phyloP scores from a whole-genome alignment of 1,140 invertebrate genomes.

The Philaenus spumarius region DNA sequence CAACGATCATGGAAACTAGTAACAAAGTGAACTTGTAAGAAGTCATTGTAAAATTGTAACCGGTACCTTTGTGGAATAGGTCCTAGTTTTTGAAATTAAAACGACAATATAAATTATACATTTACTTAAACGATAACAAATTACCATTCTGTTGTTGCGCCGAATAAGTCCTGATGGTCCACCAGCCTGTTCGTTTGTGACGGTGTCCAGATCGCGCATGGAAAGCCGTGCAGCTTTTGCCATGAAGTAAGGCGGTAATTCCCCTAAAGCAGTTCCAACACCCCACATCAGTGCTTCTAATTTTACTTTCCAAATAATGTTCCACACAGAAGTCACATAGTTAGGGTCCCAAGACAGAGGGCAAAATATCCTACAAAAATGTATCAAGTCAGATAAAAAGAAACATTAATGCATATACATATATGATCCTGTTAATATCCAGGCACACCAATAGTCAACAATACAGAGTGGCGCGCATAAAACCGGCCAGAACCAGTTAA shows the following conservation, averaged over 20 bases:
- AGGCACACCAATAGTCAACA: background rate
- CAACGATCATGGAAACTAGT: no score
- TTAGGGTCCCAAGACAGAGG: constrained; percentile 52
- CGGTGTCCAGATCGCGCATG: constrained; percentile 60
- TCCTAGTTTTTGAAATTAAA: no score
- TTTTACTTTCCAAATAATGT: constrained; percentile 92
- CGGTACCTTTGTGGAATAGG: no score
- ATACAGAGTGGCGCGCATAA: no score
- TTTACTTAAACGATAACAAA: no score
- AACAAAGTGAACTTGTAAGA: no score
- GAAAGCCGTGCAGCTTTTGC: constrained; percentile 82
- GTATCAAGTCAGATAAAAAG: constrained; percentile 20
- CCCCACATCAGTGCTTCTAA: constrained; percentile 97
- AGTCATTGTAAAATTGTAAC: no score
- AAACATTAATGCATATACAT: background rate
- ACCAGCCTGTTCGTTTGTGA: no score
- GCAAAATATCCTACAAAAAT: constrained; percentile 66
- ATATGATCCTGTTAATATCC: background rate
- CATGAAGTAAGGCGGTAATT: constrained; percentile 96
- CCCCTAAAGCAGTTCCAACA: constrained; percentile 92
- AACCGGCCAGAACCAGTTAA: no score
- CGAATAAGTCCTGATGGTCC: no score
- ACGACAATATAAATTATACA: no score
- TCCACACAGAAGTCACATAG: constrained; percentile 60
- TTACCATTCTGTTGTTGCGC: no score